phyloP scores from a whole-genome alignment of 2,113 vertebrate species.

The Haliaeetus leucogaster region DNA sequence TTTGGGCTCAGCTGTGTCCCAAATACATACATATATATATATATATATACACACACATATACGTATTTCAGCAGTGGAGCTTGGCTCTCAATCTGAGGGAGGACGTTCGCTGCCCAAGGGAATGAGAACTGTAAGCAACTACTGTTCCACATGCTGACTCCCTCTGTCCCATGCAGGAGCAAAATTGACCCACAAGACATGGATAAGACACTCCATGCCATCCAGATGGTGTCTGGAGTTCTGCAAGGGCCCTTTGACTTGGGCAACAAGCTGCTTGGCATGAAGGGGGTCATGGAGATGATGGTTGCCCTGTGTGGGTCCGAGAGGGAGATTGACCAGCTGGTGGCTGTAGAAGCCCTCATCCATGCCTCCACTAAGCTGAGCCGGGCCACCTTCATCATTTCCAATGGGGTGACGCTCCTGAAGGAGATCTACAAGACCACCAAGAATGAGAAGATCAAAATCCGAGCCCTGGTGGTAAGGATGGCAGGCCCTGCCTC shows the following conservation, averaged over 20 bases:
- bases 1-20: neutral
- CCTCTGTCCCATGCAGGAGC: conserved; percentile 71
- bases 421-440: conserved; percentile 98
- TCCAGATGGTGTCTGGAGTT: conserved; percentile 90
- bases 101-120: neutral
- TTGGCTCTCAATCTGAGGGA: neutral
- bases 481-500: conserved; percentile 38
- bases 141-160: neutral
- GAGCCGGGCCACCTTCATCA: conserved; percentile 93
- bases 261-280: conserved; percentile 86
- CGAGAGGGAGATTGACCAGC: conserved; percentile 90
- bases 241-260: conserved; percentile 95
- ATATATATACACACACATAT: too few relatives aligned
- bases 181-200: conserved; percentile 95
- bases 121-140: neutral
- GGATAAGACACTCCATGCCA: conserved; percentile 93
- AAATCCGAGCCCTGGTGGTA: conserved; percentile 94
- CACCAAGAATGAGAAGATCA: conserved; percentile 96
- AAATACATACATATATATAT: too few relatives aligned
- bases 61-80: neutral
- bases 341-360: conserved; percentile 94
- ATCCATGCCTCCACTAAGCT: conserved; percentile 93
- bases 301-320: conserved; percentile 95
- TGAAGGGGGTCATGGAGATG: conserved; percentile 96
- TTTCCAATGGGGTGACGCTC: conserved; percentile 88